phyloP scores from a whole-genome alignment of 2,797 vertebrate genomes.

The Gymnopithys bicolor region DNA sequence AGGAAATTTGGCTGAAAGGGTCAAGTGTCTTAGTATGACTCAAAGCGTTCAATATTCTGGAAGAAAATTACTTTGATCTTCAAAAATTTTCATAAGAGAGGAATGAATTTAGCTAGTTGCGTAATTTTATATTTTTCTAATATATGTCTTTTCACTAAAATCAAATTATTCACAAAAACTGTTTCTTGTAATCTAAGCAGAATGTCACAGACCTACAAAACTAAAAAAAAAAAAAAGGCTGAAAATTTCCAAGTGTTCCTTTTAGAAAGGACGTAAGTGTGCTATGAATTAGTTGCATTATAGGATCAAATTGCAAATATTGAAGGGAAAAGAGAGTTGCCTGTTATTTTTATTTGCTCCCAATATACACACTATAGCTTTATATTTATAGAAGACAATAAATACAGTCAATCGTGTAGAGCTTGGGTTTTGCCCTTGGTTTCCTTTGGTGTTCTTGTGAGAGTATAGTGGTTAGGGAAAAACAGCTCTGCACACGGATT shows the following conservation, averaged over 20 bases:
- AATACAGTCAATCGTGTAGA: background rate
- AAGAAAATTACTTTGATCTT: background rate
- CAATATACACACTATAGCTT: background rate
- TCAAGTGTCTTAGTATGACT: background rate
- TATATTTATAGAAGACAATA: background rate
- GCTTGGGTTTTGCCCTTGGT: accelerated
- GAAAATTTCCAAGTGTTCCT: background rate
- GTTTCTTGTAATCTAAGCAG: background rate
- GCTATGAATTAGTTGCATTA: background rate
- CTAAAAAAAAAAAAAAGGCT: background rate
- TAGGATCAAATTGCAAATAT: background rate
- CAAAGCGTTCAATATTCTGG: background rate
- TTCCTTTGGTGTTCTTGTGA: background rate
- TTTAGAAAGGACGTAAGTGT: background rate
- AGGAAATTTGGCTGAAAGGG: background rate
- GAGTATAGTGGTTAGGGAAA: background rate
- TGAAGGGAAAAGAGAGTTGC: background rate
- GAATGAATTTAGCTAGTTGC: background rate
- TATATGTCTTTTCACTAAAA: background rate
- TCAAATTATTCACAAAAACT: background rate
- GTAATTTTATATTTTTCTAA: background rate
- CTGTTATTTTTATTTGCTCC: background rate
- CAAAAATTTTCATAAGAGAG: background rate
- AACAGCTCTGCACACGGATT: background rate
- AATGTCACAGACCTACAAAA: background rate